A percentile compares a stretch with the other conserved stretches of the same genome.
phyloP scores from a whole-genome alignment of 2,888 invertebrate genomes.

The Mantis religiosa region DNA sequence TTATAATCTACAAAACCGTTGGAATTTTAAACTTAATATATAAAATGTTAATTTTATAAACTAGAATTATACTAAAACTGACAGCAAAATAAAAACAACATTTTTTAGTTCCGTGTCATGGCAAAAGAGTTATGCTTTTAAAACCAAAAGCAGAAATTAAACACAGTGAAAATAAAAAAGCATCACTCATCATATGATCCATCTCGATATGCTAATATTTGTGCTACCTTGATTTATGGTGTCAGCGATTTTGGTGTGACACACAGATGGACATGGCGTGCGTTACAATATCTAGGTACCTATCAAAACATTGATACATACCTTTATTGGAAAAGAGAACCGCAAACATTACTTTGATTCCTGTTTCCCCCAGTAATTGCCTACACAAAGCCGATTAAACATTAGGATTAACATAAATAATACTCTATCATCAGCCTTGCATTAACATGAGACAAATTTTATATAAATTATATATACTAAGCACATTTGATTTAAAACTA shows the following conservation, averaged over 20 bases:
- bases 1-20: too few relatives aligned
- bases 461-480: not conserved
- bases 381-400: not conserved
- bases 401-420: not conserved
- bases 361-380: not conserved
- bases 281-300: not conserved
- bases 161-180: not conserved
- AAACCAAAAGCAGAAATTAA: not conserved
- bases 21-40: too few relatives aligned
- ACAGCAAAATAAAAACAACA: not conserved
- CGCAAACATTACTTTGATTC: not conserved
- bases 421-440: not conserved
- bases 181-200: not conserved
- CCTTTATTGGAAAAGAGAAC: not conserved
- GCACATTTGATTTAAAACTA: not conserved
- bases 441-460: not conserved
- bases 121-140: not conserved
- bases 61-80: not conserved
- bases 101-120: not conserved
- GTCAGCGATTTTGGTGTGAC: not conserved
- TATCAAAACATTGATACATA: not conserved
- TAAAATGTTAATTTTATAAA: not conserved
- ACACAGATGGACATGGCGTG: not conserved
- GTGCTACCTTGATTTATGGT: not conserved
- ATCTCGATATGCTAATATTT: not conserved